These are phyloP conservation scores for Gorsachius goisagi DNA, from an alignment of 2,113 vertebrate species.

Conservation along the genomic window DNA sequence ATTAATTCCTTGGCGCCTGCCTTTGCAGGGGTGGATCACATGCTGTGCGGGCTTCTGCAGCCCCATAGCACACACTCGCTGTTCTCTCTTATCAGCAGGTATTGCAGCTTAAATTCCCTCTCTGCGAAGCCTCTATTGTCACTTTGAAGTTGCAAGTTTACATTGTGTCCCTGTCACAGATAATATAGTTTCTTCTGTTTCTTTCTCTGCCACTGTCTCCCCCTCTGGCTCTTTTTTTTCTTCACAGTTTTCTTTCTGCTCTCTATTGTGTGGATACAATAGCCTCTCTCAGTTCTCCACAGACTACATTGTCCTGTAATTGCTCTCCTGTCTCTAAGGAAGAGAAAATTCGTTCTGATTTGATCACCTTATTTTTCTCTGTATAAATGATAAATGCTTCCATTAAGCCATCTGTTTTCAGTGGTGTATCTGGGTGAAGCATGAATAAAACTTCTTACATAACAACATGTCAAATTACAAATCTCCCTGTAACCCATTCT, in stretches of 20 bases:
- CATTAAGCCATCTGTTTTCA: not conserved
- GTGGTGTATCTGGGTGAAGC: not conserved
- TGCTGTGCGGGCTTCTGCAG: not conserved
- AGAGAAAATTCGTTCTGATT: not conserved
- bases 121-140: not conserved
- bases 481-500: not conserved
- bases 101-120: not conserved
- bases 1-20: not conserved
- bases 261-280: not conserved
- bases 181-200: not conserved
- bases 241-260: not conserved
- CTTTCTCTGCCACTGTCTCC: not conserved
- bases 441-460: not conserved
- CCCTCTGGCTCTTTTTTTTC: not conserved
- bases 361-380: not conserved
- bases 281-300: not conserved
- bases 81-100: not conserved
- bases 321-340: not conserved
- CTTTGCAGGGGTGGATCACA: not conserved
- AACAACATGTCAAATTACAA: not conserved
- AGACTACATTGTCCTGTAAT: not conserved
- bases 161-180: not conserved
- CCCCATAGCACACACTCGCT: accelerated
- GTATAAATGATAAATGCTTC: not conserved
- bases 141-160: not conserved